Percentiles rank a stretch among this genome's conserved stretches.
phyloP scores from a whole-genome alignment of 2,888 invertebrate species.

The Helicoverpa assulta region DNA sequence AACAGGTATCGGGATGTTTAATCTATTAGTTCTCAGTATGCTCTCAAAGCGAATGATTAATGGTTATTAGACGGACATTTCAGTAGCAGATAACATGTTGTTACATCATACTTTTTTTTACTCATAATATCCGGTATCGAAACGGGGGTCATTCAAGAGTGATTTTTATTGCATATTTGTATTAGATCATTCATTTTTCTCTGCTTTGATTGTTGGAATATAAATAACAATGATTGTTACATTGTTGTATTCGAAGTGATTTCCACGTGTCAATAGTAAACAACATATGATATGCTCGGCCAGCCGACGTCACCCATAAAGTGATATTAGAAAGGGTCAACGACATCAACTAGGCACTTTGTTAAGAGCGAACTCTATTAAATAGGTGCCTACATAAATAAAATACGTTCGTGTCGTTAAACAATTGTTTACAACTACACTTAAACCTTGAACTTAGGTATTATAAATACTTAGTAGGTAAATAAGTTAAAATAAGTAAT shows the following conservation, averaged over 20 bases:
- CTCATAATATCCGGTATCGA: slow-evolving; percentile 13
- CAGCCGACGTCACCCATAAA: slow-evolving; percentile 35
- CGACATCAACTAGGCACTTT: slow-evolving; percentile 41
- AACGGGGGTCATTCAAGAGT: background rate
- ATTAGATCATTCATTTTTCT: background rate
- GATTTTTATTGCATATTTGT: slow-evolving; percentile 13
- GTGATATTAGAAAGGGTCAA: slow-evolving; percentile 58
- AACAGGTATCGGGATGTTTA: background rate
- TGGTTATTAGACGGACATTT: background rate
- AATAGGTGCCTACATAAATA: slow-evolving; percentile 23
- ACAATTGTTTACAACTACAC: slow-evolving; percentile 9
- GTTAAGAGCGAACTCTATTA: slow-evolving; percentile 28
- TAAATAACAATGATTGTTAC: slow-evolving; percentile 21
- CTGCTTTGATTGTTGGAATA: background rate
- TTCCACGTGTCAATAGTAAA: slow-evolving; percentile 54
- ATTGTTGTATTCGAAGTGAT: slow-evolving; percentile 14
- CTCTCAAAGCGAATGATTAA: background rate
- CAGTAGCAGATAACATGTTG: background rate
- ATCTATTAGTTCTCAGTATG: background rate
- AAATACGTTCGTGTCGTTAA: slow-evolving; percentile 3
- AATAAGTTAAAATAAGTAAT: background rate
- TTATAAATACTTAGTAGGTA: slow-evolving; percentile 1
- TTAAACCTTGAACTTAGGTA: slow-evolving; percentile 38
- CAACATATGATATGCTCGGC: slow-evolving; percentile 41
- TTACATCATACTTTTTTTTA: slow-evolving; percentile 13